Conservation (phyloP, 2,888 invertebrate species). For the Cremastobaeus sp. region DNA sequence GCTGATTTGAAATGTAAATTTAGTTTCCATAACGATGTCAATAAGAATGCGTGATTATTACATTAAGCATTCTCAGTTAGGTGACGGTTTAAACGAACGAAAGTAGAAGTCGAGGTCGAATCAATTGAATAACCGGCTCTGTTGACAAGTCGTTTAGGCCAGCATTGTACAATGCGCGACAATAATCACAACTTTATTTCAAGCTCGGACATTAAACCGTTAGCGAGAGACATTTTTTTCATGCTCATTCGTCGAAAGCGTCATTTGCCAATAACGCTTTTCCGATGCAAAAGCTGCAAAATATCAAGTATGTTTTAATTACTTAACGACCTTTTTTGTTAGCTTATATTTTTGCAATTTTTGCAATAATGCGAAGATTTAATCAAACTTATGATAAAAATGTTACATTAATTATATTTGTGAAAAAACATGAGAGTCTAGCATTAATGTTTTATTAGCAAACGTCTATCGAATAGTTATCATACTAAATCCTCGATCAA, state of each 20-base stretch:
- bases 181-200: conserved; percentile 49
- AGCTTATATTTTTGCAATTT: too few species aligned
- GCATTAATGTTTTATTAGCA: too few species aligned
- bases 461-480: too few species aligned
- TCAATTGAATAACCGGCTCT: conserved; percentile 64
- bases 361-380: too few species aligned
- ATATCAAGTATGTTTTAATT: too few species aligned
- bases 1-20: conserved; percentile 34
- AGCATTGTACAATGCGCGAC: conserved; percentile 46
- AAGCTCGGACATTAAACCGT: conserved; percentile 18
- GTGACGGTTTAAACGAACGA: conserved; percentile 62
- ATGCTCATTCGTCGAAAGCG: background rate
- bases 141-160: conserved; percentile 58
- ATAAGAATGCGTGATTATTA: conserved; percentile 65
- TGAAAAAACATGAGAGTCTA: too few species aligned
- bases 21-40: conserved; percentile 31
- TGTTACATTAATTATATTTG: too few species aligned
- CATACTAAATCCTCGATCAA: background rate
- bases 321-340: too few species aligned
- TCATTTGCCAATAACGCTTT: too few species aligned
- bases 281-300: too few species aligned
- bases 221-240: conserved; percentile 24
- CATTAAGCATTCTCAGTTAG: conserved; percentile 57
- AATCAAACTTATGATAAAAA: too few species aligned
- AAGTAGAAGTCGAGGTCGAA: conserved; percentile 67